Evolutionary conservation across 2,797 vertebrate genomes (phyloP), one percentile per base, ranked within the genome.

Genomic region (Channa striata): DNA sequence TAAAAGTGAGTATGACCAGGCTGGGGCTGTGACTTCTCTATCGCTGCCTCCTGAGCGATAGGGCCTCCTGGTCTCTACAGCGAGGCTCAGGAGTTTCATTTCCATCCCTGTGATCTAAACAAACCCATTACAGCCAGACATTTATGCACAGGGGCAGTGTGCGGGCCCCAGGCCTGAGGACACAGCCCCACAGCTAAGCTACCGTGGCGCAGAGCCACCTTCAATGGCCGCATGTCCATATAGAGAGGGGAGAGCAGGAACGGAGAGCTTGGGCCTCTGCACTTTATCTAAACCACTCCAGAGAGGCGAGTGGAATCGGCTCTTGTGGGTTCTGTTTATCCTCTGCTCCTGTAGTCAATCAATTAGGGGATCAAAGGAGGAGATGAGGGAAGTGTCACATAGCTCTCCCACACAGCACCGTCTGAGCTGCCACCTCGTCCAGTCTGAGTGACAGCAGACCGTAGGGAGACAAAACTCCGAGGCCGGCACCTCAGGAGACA

Each of bases 101-200:
- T 94, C 93, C 93, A 93, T 93, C 86, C 92, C 92, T 94, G 92
- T 94, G 93, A 95, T 94, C 91, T 93, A 93, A 93, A 93, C 94
- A 94, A 95, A 92, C 94, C 93, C 91, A 94, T 95, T 94, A 94
- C 86, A 21, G 66, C 58, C 80, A 80, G 82, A 80, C 80, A 83
- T 80, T 80, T 87, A 87, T 80, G 77, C 86, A 86, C 77, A 77
- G 85, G 90, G 85, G 85, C 89, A 92, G 88, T 82, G 80, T 71
- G 70, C 77, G 66, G 84, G 82, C 70, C 74, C 78, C 13, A 52
- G 88, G 80, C 87, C 87, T 81, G 80, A 85, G 89, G 90, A 89
- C 82, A 84, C 90, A 86, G 86, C 87, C 90, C 47, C 47, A 23
- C 40, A 68, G 90, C 88, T 93, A 94, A 95, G 93, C 89, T 78